Base-by-base conservation (phyloP, 2,888 invertebrate species). In the Teleiodes luculella region DNA sequence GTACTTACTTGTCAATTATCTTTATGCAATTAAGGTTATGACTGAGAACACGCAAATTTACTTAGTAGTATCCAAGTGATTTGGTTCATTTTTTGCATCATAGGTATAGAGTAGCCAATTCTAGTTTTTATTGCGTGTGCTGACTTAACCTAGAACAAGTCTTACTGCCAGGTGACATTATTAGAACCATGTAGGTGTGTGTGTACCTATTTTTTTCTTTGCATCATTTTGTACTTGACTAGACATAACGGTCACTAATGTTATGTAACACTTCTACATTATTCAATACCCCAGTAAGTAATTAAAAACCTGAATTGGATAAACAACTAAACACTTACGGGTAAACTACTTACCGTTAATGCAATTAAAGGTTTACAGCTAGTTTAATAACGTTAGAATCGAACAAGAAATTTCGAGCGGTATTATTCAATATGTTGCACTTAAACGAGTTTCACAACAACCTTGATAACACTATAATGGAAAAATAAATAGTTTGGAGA, bases 21-120 rank as follows among this genome's bases (percentile, higher is more conserved):
- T 50, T 55, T 51, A 53, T 53, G 52, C 49, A 50, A 56, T 58
- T 54, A 49, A 48, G 46, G 49, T 48, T 53, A 36, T 53, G 43
- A 49, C 28, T 33, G 16, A 37, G 37, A 43, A 24, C 20, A 45
- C 51, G 51, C 39, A 14, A 48, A 20, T 36, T 24, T 20, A 41
- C 18, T 3, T 16, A 6, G 41, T 10, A 41, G 41, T 13, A n/a
- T 24, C 16, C 4, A 2, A 11, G 18, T 11, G 16, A 33, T 18
- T 35, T 47, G 5, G 47, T 33, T 33, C n/a, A 18, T 47, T 47
- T 47, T 47, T 47, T 47, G 47, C 43, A 24, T 24, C 24, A 43
- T 47, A 33, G 18, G 33, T 47, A 35, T 47, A 35, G 47, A 47
- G 33, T 20, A 33, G 18, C 16, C 33, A 28, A 43, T 5, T 20